Evolutionary conservation across 1,140 invertebrate genomes (phyloP).

Genomic region (Charaxes varanes): DNA sequence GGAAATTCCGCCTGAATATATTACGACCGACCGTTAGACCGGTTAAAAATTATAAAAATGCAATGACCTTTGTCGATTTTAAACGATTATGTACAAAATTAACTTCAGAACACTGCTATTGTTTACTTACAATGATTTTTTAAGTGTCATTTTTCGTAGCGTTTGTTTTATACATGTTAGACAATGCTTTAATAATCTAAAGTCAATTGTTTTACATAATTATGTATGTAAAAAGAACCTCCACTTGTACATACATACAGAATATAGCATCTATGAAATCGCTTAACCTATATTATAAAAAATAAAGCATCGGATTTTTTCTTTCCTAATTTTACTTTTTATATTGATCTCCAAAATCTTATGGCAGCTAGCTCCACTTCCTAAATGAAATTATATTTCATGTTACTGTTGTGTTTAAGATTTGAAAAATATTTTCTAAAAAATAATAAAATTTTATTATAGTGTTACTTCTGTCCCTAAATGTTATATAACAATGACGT

Average conservation of each 20-base stretch:
- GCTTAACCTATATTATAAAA: not conserved
- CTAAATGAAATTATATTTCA: not conserved
- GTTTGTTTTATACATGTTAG: no score
- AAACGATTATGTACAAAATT: no score
- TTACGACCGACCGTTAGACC: constrained; percentile 33
- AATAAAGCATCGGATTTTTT: not conserved
- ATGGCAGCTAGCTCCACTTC: not conserved
- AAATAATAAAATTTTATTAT: no score
- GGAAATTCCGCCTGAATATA: constrained; percentile 44
- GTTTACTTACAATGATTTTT: no score
- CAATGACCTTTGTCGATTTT: constrained; percentile 4
- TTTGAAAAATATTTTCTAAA: not conserved
- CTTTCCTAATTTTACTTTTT: not conserved
- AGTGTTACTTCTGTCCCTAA: no score
- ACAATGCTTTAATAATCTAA: no score
- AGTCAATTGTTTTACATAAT: constrained; percentile 5
- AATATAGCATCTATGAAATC: not conserved
- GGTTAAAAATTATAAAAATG: constrained; percentile 38
- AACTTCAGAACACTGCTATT: no score
- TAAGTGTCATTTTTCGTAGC: not conserved
- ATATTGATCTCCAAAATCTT: constrained; percentile 2
- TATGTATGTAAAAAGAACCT: not conserved
- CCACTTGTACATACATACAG: not conserved
- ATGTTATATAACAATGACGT: no score
- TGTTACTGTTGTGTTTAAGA: not conserved